These are phyloP conservation scores for Myripristis jacobus DNA, from an alignment of 2,797 vertebrate species.

Conservation along the genomic window DNA sequence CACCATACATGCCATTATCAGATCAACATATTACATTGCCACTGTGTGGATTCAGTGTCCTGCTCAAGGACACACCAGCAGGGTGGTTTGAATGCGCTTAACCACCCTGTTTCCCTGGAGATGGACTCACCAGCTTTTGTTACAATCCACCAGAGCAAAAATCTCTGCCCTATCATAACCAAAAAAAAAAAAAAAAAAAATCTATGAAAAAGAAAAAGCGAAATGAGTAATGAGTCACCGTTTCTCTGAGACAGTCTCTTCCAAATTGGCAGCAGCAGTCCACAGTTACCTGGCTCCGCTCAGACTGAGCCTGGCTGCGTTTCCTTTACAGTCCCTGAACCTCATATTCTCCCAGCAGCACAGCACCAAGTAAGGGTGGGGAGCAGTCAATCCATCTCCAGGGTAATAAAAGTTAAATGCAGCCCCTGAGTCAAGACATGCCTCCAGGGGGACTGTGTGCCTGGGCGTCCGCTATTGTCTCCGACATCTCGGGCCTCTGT, in stretches of 20 bases:
- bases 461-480: constrained; percentile 68
- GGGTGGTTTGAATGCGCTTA: background rate
- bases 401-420: constrained; percentile 79
- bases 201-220: background rate
- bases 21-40: background rate
- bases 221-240: constrained; percentile 27
- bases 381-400: constrained; percentile 66
- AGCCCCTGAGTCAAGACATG: constrained; percentile 62
- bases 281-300: constrained; percentile 74
- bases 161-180: background rate
- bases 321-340: constrained; percentile 59
- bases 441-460: constrained; percentile 59
- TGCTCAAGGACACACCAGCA: background rate
- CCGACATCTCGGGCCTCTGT: constrained; percentile 56
- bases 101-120: background rate
- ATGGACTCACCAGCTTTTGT: background rate
- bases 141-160: constrained; percentile 4
- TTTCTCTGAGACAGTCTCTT: constrained; percentile 28
- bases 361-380: constrained; percentile 64
- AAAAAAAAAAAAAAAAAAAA: constrained; percentile 1
- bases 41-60: background rate
- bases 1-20: no score
- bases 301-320: constrained; percentile 65
- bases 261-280: constrained; percentile 27
- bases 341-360: constrained; percentile 28